Evolutionary conservation across 2,113 vertebrate species (phyloP), one percentile per base, ranked within the genome.

Genomic region (Nanorana parkeri): DNA sequence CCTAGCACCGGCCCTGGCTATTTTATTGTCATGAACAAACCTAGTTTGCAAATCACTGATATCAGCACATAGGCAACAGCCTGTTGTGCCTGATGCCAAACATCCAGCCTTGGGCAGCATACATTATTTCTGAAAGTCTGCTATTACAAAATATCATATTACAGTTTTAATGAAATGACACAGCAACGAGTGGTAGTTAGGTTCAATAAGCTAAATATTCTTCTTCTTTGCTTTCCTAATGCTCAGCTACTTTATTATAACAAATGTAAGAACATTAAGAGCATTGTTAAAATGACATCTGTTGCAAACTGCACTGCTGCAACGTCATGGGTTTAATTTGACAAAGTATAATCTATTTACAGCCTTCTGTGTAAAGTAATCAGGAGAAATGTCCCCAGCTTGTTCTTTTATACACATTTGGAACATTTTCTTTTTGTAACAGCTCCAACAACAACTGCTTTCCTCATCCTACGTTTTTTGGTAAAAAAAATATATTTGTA

Each of bases 281-380:
- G 60, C 54, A 61, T 61, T 60, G 55, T 75, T 16, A 32, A 28
- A 61, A 75, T 75, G 36, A 75, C 55, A 10, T 26, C 15, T 52
- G 19, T 56, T 28, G 29, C 23, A 56, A 75, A 56, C 55, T 56
- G 19, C 5, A 17, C n/a, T n/a, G 21, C 72, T 41, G 20, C 20
- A 23, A 21, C 72, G 1, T 75, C 72, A 75, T 75, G 36, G 21
- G 72, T 60, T 61, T 73, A 20, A 56, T 60, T 61, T 75, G 13
- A 36, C 15, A 23, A 41, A 61, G 55, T 61, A 60, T 61, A 60
- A 75, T 75, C 23, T n/a, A 32, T 29, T 23, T 75, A 60, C 20
- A 61, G 15, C 26, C 19, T 75, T 71, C 26, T 71, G 23, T 51
- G 36, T 11, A 16, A 71, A 54, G 19, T 54, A 47, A 71, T 71